Base-by-base conservation (phyloP, 2,113 vertebrate genomes). In the Myotis lucifugus region DNA sequence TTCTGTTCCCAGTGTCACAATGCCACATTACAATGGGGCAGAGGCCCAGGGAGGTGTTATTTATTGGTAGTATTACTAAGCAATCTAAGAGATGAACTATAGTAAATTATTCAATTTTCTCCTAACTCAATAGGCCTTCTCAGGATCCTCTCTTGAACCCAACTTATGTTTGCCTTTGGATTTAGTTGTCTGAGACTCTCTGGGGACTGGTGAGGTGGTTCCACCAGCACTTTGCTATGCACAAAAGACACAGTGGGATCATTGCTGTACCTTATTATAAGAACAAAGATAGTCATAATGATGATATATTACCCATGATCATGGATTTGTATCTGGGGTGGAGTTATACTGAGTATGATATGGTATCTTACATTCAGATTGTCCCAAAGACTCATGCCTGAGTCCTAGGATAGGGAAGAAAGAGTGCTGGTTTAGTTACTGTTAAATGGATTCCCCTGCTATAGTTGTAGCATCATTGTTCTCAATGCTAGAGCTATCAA, bases 381-480 rank as follows among this genome's bases (percentile, higher is more conserved):
- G 37, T 32, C 13, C 66, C n/a, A 66, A 21, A 40, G 69, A 73
- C 59, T n/a, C 52, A 69, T 61, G 61, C 7, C 59, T 66, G 59
- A 83, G 19, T 88, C 69, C 37, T 52, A 40, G 40, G 48, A 76
- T 18, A 42, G 29, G 8, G 13, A 21, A 64, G 32, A 48, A 79
- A 50, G 46, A 59, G 23, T 92, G 25, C 9, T 29, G 79, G 52
- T 84, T 91, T 40, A 54, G 48, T 76, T 69, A 89, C 93, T 90
- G 90, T 89, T 32, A 92, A 90, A 81, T 54, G 23, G 67, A 73
- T 82, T 83, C n/a, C 72, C 77, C 77, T 69, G 52, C 23, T 52
- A 34, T 89, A 69, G 34, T 34, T 40, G 54, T 6, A 52, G 34
- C 27, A 87, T 37, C 9, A 4, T 8, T 54, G 29, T 29, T 29